These are phyloP conservation scores for Sminthopsis crassicaudata DNA, from an alignment of 2,113 vertebrate species.

Conservation along the genomic window DNA sequence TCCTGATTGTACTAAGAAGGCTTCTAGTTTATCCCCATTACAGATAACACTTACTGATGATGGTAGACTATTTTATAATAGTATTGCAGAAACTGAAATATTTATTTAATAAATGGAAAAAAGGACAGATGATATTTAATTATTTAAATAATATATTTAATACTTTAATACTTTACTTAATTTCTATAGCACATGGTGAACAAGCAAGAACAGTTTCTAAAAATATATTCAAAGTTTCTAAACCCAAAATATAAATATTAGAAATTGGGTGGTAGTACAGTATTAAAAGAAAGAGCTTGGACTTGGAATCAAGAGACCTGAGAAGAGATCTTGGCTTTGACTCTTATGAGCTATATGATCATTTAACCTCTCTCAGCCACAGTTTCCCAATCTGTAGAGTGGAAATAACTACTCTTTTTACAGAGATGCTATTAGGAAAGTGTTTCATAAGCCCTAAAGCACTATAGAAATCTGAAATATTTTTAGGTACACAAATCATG, in stretches of 20 bases:
- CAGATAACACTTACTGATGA: neutral
- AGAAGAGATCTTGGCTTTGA: neutral
- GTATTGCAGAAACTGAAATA: constrained; percentile 1
- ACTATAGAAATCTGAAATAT: neutral
- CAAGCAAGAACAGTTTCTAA: constrained; percentile 1
- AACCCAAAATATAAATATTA: neutral
- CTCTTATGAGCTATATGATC: neutral
- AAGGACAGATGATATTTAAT: constrained; percentile 38
- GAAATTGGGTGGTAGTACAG: neutral
- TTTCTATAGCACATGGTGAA: neutral
- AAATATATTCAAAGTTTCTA: neutral
- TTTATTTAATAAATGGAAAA: constrained; percentile 15
- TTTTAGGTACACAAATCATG: neutral
- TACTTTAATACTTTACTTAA: constrained; percentile 4
- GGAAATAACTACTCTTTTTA: neutral
- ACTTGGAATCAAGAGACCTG: neutral
- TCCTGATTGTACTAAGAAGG: neutral
- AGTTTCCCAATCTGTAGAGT: neutral
- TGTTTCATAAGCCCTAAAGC: neutral
- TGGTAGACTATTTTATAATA: neutral
- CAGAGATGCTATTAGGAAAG: neutral
- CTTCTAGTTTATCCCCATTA: neutral
- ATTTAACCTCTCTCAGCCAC: neutral
- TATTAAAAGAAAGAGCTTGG: neutral
- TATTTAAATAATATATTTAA: too few species aligned